Conservation (phyloP, 2,113 vertebrate species). For the Cisticola juncidis region DNA sequence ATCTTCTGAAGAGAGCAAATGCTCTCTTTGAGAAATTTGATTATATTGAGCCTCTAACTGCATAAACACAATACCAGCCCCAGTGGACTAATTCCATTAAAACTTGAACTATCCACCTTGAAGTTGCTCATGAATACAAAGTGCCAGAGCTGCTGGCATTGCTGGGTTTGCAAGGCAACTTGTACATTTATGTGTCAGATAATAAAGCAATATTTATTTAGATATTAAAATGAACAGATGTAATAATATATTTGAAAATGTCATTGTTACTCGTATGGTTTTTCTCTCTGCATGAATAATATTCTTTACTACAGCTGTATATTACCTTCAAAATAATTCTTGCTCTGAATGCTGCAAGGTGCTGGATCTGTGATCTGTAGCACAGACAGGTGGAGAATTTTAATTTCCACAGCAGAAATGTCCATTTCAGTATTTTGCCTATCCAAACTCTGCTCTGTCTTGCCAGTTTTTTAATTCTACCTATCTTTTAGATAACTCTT, state of each 20-base stretch:
- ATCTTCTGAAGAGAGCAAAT: conserved; percentile 51
- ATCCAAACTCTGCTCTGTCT: neutral
- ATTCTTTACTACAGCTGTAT: neutral
- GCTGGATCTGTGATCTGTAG: neutral
- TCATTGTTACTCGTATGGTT: neutral
- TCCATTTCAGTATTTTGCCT: neutral
- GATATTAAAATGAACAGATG: conserved; percentile 25
- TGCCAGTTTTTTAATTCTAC: neutral
- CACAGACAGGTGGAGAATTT: neutral
- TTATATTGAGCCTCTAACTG: conserved; percentile 60
- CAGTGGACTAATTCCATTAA: conserved; percentile 69
- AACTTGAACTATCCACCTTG: conserved; percentile 46
- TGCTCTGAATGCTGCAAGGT: neutral
- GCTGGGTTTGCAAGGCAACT: neutral
- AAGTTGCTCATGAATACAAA: conserved; percentile 56
- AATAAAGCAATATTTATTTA: conserved; percentile 33
- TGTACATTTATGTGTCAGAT: neutral
- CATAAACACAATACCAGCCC: conserved; percentile 44
- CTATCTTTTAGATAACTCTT: conserved; percentile 41
- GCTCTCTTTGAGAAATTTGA: conserved; percentile 40
- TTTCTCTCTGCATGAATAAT: neutral
- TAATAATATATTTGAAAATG: conserved; percentile 1
- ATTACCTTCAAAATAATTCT: neutral
- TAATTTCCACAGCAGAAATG: neutral
- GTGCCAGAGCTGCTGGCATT: neutral